phyloP scores from a whole-genome alignment of 2,888 invertebrate species.

The Eubasilissa splendida region DNA sequence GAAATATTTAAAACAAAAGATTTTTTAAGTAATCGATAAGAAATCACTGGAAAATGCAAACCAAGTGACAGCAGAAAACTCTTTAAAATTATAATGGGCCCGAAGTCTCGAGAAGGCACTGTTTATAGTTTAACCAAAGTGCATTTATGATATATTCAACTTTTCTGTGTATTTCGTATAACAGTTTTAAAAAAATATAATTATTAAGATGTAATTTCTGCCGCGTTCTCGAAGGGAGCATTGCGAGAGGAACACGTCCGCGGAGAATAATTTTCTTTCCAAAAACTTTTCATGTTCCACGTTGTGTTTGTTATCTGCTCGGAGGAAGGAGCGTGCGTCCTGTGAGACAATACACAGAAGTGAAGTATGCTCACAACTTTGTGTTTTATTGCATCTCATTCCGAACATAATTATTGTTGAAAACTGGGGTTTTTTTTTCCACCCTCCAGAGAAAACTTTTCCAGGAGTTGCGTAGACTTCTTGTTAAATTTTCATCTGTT shows the following conservation, averaged over 20 bases:
- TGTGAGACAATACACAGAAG: conserved; percentile 56
- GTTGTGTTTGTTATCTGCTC: conserved; percentile 23
- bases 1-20: too few species aligned
- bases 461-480: conserved; percentile 51
- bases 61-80: too few species aligned
- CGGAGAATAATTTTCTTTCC: conserved; percentile 32
- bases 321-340: conserved; percentile 8
- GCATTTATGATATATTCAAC: neutral
- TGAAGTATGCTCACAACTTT: conserved; percentile 54
- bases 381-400: conserved; percentile 58
- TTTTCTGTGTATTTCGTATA: neutral
- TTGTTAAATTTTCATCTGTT: conserved; percentile 43
- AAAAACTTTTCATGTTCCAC: conserved; percentile 37
- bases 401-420: conserved; percentile 57
- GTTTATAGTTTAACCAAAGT: neutral
- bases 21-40: too few species aligned
- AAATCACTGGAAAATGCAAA: too few species aligned
- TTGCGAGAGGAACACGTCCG: conserved; percentile 29
- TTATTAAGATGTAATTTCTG: neutral
- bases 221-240: neutral
- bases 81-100: too few species aligned
- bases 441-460: conserved; percentile 49
- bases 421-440: conserved; percentile 55
- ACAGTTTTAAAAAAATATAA: neutral
- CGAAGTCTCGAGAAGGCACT: too few species aligned